phyloP scores from a whole-genome alignment of 2,113 vertebrate genomes.

The Lamprologus tigripictilis region DNA sequence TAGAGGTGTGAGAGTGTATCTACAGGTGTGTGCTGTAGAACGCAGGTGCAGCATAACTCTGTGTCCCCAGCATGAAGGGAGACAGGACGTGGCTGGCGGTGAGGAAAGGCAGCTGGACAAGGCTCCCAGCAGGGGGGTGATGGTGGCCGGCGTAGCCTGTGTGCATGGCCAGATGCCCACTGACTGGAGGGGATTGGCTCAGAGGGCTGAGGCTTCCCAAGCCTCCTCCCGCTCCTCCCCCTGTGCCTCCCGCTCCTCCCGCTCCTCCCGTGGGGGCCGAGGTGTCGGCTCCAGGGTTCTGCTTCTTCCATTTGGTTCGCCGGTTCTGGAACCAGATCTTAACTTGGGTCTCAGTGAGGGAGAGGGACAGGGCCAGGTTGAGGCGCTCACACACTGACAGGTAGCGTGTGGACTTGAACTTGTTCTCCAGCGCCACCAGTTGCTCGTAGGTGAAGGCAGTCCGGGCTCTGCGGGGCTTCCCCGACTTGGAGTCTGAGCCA shows the following conservation, averaged over 20 bases:
- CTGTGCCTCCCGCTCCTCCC: constrained; percentile 24
- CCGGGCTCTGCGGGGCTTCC: constrained; percentile 87
- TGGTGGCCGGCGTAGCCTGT: constrained; percentile 78
- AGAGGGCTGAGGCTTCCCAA: constrained; percentile 72
- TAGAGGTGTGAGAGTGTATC: constrained; percentile 9
- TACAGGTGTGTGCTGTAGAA: constrained; percentile 96
- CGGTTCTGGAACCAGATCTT: constrained; percentile 97
- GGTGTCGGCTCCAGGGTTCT: constrained; percentile 90
- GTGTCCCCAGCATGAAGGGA: constrained; percentile 92
- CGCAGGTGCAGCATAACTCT: constrained; percentile 88
- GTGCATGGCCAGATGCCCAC: constrained; percentile 82
- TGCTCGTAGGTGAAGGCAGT: constrained; percentile 96
- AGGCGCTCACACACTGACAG: constrained; percentile 90
- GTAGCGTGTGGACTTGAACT: constrained; percentile 92
- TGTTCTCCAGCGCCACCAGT: constrained; percentile 92
- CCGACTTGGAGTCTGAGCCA: constrained; percentile 89
- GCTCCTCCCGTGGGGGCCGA: constrained; percentile 75
- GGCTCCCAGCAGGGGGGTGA: constrained; percentile 72
- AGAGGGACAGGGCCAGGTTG: constrained; percentile 87
- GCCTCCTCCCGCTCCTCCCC: constrained; percentile 52
- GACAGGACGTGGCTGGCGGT: constrained; percentile 87
- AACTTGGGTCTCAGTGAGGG: constrained; percentile 89
- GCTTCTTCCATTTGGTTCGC: constrained; percentile 94
- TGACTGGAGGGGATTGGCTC: constrained; percentile 77
- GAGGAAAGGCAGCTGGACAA: constrained; percentile 93